Conservation (phyloP, 2,797 vertebrate genomes). For the Pipistrellus kuhlii region DNA sequence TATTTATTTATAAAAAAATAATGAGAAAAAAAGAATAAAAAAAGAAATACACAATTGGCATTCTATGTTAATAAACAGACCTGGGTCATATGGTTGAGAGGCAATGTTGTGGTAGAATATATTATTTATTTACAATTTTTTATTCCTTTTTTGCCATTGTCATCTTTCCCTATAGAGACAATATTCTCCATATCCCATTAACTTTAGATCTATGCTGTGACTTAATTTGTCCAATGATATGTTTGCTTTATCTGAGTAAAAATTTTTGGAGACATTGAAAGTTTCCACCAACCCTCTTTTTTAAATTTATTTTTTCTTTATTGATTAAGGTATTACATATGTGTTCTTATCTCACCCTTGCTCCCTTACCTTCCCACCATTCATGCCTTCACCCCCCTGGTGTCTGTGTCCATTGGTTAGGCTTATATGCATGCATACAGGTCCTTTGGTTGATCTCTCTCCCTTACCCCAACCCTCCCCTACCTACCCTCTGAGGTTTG, state of each 20-base stretch:
- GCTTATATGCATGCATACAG: no score
- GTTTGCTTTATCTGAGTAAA: neutral
- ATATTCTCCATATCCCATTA: neutral
- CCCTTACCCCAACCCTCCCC: no score
- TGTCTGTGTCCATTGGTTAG: no score
- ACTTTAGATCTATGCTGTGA: neutral
- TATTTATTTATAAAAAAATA: no score
- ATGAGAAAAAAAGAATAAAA: no score
- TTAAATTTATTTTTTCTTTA: no score
- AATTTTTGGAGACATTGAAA: neutral
- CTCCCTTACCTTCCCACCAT: no score
- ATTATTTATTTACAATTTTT: slow-evolving; percentile 20
- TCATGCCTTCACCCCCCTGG: no score
- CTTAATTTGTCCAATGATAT: neutral
- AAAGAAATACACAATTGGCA: neutral
- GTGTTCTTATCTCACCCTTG: no score
- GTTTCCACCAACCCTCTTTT: neutral
- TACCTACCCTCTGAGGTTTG: no score
- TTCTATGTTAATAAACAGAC: neutral
- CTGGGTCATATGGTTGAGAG: neutral
- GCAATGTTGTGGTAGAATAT: neutral
- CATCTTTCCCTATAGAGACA: neutral
- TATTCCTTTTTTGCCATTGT: neutral
- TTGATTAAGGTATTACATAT: no score
- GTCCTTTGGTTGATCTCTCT: no score